Percentiles rank a stretch among this genome's conserved stretches.
These are phyloP conservation scores for Altica lythri DNA, from an alignment of 2,888 invertebrate genomes.

Conservation along the genomic window DNA sequence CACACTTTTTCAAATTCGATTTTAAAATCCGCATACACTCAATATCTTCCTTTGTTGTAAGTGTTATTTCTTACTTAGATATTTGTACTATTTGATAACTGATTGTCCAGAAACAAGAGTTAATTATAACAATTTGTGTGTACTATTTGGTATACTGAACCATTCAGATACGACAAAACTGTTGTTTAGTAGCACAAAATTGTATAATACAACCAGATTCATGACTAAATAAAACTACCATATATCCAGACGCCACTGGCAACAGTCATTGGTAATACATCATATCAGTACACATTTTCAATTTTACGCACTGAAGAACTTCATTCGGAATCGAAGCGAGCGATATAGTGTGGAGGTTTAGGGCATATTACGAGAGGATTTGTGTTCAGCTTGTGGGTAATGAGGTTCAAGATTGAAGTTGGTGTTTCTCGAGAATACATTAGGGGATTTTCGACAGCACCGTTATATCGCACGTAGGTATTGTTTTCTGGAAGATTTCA, in stretches of 20 bases:
- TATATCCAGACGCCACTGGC: conserved; percentile 11
- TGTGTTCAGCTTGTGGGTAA: conserved; percentile 18
- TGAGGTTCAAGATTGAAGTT: conserved; percentile 19
- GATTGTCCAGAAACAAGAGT: no score
- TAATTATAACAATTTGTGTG: no score
- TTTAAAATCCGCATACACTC: no score
- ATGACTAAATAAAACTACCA: no score
- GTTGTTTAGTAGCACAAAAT: no score
- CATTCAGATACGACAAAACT: no score
- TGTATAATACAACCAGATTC: no score
- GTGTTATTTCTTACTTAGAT: no score
- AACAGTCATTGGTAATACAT: conserved; percentile 44
- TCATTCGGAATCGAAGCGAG: conserved; percentile 45
- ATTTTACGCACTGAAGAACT: conserved; percentile 51
- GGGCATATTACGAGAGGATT: conserved; percentile 40
- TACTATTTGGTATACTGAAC: no score
- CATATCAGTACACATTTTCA: conserved; percentile 50
- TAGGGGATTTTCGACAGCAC: background rate
- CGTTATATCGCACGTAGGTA: background rate
- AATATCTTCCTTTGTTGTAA: no score
- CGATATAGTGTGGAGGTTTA: conserved; percentile 20
- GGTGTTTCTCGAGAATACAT: conserved; percentile 7
- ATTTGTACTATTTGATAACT: no score
- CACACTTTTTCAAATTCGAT: no score
- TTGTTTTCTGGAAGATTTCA: background rate